Conservation (phyloP, 2,113 vertebrate genomes). For the Xenus cinereus region DNA sequence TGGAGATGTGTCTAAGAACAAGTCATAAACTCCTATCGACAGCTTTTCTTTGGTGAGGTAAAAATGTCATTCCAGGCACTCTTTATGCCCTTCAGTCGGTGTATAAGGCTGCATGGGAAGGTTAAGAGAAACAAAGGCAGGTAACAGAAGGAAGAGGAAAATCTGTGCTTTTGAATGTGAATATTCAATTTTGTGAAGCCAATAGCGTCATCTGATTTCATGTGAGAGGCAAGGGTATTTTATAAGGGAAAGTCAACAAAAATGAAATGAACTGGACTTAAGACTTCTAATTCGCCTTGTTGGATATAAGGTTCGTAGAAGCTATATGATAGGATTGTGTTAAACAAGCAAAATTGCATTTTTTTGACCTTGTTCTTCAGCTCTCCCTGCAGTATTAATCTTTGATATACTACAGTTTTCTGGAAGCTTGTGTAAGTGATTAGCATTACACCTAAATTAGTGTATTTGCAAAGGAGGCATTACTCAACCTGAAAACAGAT, state of each 20-base stretch:
- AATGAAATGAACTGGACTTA: background rate
- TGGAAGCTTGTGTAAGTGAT: conserved; percentile 20
- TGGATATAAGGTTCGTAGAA: background rate
- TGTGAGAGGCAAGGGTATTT: background rate
- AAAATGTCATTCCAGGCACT: background rate
- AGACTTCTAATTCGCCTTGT: background rate
- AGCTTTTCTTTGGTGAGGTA: background rate
- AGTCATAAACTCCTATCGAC: background rate
- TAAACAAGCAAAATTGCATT: background rate
- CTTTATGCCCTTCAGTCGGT: background rate
- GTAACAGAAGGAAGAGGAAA: background rate
- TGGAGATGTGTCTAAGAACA: background rate
- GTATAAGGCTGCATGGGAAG: background rate
- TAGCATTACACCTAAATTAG: conserved; percentile 28
- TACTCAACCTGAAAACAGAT: conserved; percentile 51
- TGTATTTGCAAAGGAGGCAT: conserved; percentile 42
- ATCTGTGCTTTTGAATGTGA: background rate
- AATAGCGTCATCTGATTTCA: background rate
- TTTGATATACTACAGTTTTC: background rate
- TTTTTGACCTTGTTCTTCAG: background rate
- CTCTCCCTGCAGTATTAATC: background rate
- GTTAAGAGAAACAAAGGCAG: background rate
- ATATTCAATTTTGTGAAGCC: background rate
- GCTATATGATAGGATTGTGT: background rate
- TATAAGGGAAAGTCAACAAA: background rate